Base-by-base conservation (phyloP, 2,888 invertebrate genomes). In the Acrocyrtus sp. region DNA sequence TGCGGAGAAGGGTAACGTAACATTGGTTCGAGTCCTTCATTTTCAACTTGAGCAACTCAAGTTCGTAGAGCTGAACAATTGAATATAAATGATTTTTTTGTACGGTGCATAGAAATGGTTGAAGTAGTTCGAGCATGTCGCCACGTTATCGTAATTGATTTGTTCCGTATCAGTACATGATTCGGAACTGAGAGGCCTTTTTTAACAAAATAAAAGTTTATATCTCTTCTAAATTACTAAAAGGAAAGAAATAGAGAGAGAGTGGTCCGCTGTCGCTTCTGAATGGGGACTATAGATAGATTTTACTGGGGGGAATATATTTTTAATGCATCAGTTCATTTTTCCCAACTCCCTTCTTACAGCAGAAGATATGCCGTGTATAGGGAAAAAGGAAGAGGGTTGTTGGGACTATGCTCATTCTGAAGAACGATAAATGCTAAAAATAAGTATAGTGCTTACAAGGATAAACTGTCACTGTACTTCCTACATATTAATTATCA, bases 131-230 rank as follows among this genome's bases (percentile, higher is more conserved):
- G 68, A 61, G 70, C 75, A 57, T 75, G 75, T 72, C 75, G 74
- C 74, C 76, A 75, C 73, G 77, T 76, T 76, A 75, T 77, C 77
- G 73, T 79, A 79, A 80, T 80, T 79, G 76, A 79, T 80, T 78
- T 62, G 78, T 77, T 79, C 66, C 72, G 67, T 75, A 69, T 78
- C 72, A 70, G 58, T 72, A 66, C 70, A 69, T 78, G 72, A 62
- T 69, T 75, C 75, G 74, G 74, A 74, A 66, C 78, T 63, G 58
- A 63, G 51, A 53, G 63, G 50, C 54, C 29, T 39, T 26, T 45
- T 27, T 50, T n/a, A n/a, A n/a, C n/a, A n/a, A n/a, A n/a, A n/a
- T n/a, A n/a, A n/a, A n/a, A n/a, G n/a, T n/a, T n/a, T n/a, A n/a
- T n/a, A n/a, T n/a, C n/a, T n/a, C n/a, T n/a, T n/a, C n/a, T n/a